Base-by-base conservation (phyloP, 2,113 vertebrate genomes). In the Tonatia bakeri region DNA sequence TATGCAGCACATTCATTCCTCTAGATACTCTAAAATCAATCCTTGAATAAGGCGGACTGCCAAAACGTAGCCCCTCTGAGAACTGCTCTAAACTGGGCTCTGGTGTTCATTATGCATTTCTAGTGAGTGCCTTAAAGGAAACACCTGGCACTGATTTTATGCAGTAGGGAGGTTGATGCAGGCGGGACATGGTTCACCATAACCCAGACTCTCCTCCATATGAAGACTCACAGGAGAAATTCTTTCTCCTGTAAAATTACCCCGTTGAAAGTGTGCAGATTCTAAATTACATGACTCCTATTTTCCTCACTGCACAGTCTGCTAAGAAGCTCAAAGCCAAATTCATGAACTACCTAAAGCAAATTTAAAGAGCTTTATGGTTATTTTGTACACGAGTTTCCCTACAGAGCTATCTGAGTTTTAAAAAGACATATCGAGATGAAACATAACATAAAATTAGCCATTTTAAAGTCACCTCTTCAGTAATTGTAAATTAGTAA, bases 301-400 rank as follows among this genome's bases (percentile, higher is more conserved):
- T 70, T 95, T 93, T 94, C 5, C 10, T 86, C 38, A n/a, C 36
- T 87, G 22, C 15, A 43, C 22, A 83, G 47, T 24, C 64, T 91
- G 95, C 56, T 92, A 11, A 84, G 94, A 92, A 90, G 20, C 38
- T 97, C 64, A 43, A 36, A 89, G 54, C 6, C 86, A 91, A 79
- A 75, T 64, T 28, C 0, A 67, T 43, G 16, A 70, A 20, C 28
- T 33, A 83, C 40, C 11, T 36, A 52, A 87, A 86, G 72, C 56
- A 95, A 87, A 52, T 4, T 26, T 65, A 28, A 8, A 91, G 56
- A 91, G 76, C 7, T 56, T 67, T 26, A 22, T 90, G 47, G 36
- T 45, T 13, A 65, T 69, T 92, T 91, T 87, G 6, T 43, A 80
- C 61, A 69, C 0, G 47, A 77, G 45, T 97, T 96, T 77, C 33